Base-by-base conservation (phyloP, 2,113 vertebrate species). In the Sceloporus undulatus region DNA sequence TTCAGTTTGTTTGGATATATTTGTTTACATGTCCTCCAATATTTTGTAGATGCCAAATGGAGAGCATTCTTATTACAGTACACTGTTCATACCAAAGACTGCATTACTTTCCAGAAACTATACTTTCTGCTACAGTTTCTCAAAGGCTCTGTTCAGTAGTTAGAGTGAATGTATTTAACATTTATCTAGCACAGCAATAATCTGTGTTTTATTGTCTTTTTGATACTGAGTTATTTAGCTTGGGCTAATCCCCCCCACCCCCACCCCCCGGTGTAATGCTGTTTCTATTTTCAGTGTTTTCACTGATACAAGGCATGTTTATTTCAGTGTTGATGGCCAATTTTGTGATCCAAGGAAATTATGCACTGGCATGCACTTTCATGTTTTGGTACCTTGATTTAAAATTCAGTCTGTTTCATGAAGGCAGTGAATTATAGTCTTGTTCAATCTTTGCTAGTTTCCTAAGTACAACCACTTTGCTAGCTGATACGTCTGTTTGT, bases 261-360 rank as follows among this genome's bases (percentile, higher is more conserved):
- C 6, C n/a, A n/a, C n/a, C n/a, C n/a, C n/a, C n/a, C n/a, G n/a
- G 25, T 4, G 5, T 65, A 79, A 86, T 70, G 73, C 42, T 78
- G 75, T 27, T 92, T 40, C 34, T 74, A 42, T 16, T 86, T 92
- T n/a, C 85, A 83, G 62, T 84, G 34, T 25, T 34, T 83, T 13
- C 3, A 85, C 7, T 80, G 18, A 48, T 59, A 75, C 25, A 5
- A 54, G 48, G n/a, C 80, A 86, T 1, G 14, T 54, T 62, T 79
- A 56, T 87, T 70, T 54, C 10, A 27, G 74, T 85, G 56, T 42
- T 68, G 29, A 75, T 34, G 1, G 1, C 3, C 79, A 88, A 2
- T 66, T 75, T 83, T 21, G 11, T n/a, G 0, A 87, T 76, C 82
- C 8, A 4, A 40, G 29, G 0, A 54, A 85, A 77, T 86, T 77